These are phyloP conservation scores for Tympanuchus pallidicinctus DNA, from an alignment of 2,113 vertebrate species.

Conservation along the genomic window DNA sequence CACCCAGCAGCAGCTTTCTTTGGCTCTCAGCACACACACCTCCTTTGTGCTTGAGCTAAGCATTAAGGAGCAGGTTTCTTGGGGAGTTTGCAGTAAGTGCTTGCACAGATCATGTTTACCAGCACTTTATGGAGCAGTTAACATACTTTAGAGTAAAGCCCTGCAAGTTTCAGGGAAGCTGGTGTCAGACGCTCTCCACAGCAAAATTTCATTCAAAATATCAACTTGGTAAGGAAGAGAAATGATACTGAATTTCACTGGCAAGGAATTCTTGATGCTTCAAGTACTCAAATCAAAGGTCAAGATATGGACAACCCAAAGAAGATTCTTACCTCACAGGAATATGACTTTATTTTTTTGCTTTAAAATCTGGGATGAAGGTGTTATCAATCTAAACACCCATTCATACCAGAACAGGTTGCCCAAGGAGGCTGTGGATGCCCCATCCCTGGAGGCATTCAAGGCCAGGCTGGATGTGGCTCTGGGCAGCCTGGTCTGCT, in stretches of 20 bases:
- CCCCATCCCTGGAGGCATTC: too few relatives aligned
- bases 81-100: background rate
- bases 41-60: fast-evolving
- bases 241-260: background rate
- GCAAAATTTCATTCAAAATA: background rate
- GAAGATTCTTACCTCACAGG: background rate
- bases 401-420: too few relatives aligned
- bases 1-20: background rate
- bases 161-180: background rate
- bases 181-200: background rate
- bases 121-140: background rate
- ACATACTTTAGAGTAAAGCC: background rate
- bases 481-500: too few relatives aligned
- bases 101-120: background rate
- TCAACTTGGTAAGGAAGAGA: background rate
- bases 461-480: too few relatives aligned
- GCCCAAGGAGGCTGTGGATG: too few relatives aligned
- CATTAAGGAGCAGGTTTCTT: fast-evolving
- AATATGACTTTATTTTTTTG: background rate
- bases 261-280: background rate
- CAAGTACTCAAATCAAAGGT: background rate
- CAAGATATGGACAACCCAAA: background rate
- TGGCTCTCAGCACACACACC: background rate
- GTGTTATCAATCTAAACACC: background rate
- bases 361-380: background rate